Percentiles rank a stretch among this genome's conserved stretches.
phyloP scores from a whole-genome alignment of 2,888 invertebrate genomes.

The Machimus atricapillus region DNA sequence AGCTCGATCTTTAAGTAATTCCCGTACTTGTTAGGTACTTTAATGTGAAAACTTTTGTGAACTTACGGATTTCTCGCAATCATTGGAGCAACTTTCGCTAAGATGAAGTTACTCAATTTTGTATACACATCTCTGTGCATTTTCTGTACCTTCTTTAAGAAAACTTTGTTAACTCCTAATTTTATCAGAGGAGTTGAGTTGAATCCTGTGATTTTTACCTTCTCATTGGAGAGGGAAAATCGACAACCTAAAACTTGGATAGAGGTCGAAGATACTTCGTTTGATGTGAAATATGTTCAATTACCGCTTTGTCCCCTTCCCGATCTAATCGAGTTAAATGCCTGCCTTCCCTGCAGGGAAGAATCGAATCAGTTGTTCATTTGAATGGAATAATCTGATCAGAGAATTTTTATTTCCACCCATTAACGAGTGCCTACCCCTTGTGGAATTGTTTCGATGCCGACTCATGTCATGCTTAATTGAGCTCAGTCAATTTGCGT shows the following conservation, averaged over 20 bases:
- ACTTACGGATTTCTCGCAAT: background rate
- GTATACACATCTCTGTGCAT: background rate
- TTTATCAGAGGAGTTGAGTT: background rate
- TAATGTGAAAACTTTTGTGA: background rate
- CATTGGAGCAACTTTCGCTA: background rate
- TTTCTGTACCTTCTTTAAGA: background rate
- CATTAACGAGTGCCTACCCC: background rate
- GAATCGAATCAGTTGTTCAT: background rate
- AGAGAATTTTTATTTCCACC: background rate
- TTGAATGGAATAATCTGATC: background rate
- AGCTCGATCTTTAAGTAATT: background rate
- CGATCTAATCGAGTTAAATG: background rate
- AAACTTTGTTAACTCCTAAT: conserved; percentile 6
- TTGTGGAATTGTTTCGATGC: background rate
- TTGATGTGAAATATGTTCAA: conserved; percentile 1
- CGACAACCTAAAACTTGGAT: background rate
- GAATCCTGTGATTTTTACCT: background rate
- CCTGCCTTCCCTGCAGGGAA: background rate
- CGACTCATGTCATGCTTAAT: background rate
- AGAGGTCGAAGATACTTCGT: background rate
- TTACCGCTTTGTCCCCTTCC: background rate
- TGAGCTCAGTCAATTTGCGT: background rate
- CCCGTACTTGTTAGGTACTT: background rate
- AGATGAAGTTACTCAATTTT: background rate
- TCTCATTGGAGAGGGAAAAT: background rate